A percentile compares a stretch with the other conserved stretches of the same genome.
These are phyloP conservation scores for Folsomia manolachei DNA, from an alignment of 2,888 invertebrate species.

Conservation along the genomic window DNA sequence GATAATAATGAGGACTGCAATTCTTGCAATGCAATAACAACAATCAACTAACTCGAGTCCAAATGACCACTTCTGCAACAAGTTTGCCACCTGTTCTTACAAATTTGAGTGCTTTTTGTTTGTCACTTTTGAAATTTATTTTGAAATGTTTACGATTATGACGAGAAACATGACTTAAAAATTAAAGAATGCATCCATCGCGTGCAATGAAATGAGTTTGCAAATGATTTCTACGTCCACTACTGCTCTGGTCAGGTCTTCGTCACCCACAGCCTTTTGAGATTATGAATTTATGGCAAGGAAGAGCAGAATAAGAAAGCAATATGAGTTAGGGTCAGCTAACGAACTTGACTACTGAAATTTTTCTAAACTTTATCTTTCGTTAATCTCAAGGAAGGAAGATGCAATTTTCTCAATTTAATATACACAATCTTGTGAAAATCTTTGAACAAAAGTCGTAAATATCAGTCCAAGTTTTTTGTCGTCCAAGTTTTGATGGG, in stretches of 20 bases:
- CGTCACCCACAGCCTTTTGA: neutral
- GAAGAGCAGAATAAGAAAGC: too few relatives aligned
- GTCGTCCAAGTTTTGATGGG: neutral
- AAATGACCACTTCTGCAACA: slow-evolving; percentile 11
- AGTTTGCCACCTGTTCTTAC: slow-evolving; percentile 11
- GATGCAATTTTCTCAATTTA: neutral
- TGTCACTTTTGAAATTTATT: slow-evolving; percentile 15
- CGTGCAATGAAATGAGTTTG: neutral
- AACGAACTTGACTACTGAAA: neutral
- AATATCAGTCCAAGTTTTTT: neutral
- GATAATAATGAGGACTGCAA: neutral
- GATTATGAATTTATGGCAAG: too few relatives aligned
- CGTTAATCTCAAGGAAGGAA: neutral
- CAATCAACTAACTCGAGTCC: neutral
- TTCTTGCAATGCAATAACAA: neutral
- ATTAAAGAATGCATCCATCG: neutral
- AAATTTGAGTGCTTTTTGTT: slow-evolving; percentile 2
- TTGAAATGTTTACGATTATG: slow-evolving; percentile 14
- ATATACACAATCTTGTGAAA: neutral
- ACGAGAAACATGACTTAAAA: neutral
- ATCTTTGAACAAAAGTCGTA: neutral
- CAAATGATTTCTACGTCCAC: neutral
- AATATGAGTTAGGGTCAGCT: too few relatives aligned
- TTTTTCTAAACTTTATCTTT: neutral
- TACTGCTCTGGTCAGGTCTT: too few relatives aligned